These are phyloP conservation scores for Schlechtendalia chinensis DNA, from an alignment of 1,140 invertebrate genomes.

Conservation along the genomic window DNA sequence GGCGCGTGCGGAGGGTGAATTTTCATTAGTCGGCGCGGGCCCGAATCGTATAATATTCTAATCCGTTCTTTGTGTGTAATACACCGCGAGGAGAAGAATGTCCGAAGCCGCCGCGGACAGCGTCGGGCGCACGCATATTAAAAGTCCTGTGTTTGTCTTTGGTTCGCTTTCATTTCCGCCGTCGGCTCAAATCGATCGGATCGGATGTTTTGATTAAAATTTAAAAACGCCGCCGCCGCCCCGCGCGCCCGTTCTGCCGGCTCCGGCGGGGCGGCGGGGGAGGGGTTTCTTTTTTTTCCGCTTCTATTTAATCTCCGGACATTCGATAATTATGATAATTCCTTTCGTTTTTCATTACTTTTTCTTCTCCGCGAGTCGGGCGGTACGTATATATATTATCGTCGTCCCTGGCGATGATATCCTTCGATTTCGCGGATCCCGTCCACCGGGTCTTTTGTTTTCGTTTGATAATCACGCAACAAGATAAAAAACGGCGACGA, in stretches of 20 bases:
- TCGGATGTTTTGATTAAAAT: constrained; percentile 50
- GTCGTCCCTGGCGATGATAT: not conserved
- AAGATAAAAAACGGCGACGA: not conserved
- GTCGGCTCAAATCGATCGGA: constrained; percentile 37
- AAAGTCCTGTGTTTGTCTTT: constrained; percentile 50
- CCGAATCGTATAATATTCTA: constrained; percentile 46
- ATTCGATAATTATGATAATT: constrained; percentile 46
- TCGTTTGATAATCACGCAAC: constrained; percentile 10
- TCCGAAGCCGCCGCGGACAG: not conserved
- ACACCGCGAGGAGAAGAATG: constrained; percentile 40
- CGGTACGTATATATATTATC: too few relatives aligned
- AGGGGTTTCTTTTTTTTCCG: not conserved
- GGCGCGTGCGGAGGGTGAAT: constrained; percentile 31
- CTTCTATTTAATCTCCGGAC: constrained; percentile 21
- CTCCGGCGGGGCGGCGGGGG: not conserved
- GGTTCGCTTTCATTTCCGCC: constrained; percentile 44
- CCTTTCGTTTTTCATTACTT: not conserved
- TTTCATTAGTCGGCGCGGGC: constrained; percentile 43
- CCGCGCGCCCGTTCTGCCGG: constrained; percentile 16
- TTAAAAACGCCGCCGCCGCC: constrained; percentile 39
- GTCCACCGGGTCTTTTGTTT: not conserved
- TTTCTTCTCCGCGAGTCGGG: too few relatives aligned
- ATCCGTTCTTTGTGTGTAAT: constrained; percentile 46
- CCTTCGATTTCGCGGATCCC: constrained; percentile 30
- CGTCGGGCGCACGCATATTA: constrained; percentile 45